These are phyloP conservation scores for Xylocampa areola DNA, from an alignment of 2,888 invertebrate genomes.

Conservation along the genomic window DNA sequence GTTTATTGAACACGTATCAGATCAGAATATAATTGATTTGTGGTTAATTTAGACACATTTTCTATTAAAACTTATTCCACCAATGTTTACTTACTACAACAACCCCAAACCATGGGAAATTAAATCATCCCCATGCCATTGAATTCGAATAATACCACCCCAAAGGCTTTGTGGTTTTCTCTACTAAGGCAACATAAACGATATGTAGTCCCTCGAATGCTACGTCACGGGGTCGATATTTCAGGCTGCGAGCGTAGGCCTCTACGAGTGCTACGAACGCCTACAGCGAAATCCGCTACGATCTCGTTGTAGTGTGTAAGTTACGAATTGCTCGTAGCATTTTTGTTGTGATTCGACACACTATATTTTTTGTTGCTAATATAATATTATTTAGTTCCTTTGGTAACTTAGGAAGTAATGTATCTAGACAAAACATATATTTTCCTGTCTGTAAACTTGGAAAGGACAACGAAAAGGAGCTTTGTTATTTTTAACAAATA, in stretches of 20 bases:
- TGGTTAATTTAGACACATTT: no score
- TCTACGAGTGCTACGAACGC: conserved; percentile 50
- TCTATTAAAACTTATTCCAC: neutral
- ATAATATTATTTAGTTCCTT: neutral
- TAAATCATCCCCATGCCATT: conserved; percentile 40
- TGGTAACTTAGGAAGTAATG: neutral
- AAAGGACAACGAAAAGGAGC: no score
- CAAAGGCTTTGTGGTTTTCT: conserved; percentile 69
- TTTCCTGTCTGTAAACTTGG: no score
- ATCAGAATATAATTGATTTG: no score
- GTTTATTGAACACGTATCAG: no score
- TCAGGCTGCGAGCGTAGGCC: conserved; percentile 38
- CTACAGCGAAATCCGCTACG: conserved; percentile 53
- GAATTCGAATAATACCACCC: conserved; percentile 63
- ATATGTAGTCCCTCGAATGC: conserved; percentile 32
- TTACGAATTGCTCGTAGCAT: conserved; percentile 29
- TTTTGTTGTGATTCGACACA: neutral
- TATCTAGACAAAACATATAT: no score
- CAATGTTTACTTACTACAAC: no score
- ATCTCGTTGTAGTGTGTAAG: conserved; percentile 18
- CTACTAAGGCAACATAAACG: conserved; percentile 66
- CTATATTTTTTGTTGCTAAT: conserved; percentile 4
- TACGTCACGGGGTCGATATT: conserved; percentile 43
- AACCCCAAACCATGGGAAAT: conserved; percentile 12
- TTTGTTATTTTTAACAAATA: no score